A percentile compares a stretch with the other conserved stretches of the same genome.
phyloP scores from a whole-genome alignment of 2,888 invertebrate genomes.

The Ceramica pisi region DNA sequence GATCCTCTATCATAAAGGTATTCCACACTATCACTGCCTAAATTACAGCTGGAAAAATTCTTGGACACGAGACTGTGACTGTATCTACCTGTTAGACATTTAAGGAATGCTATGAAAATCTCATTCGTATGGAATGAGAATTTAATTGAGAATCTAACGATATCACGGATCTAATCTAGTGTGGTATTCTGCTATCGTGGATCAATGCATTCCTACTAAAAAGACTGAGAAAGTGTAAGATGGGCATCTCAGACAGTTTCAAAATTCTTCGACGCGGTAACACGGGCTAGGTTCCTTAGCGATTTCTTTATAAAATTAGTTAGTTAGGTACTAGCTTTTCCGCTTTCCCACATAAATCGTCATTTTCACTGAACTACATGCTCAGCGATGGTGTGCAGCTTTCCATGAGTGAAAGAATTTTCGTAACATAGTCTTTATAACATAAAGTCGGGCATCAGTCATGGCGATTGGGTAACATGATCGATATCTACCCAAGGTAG shows the following conservation, averaged over 20 bases:
- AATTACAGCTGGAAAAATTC: not conserved
- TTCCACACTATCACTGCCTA: not conserved
- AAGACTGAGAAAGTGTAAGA: conserved; percentile 34
- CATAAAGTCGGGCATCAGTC: not conserved
- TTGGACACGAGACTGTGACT: not conserved
- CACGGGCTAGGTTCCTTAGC: not conserved
- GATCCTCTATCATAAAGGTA: not conserved
- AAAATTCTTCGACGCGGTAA: conserved; percentile 24
- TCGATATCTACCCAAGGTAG: too few species aligned
- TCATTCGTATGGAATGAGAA: too few species aligned
- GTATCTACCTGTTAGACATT: not conserved
- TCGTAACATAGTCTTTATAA: too few species aligned
- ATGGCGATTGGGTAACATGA: not conserved
- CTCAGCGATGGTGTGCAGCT: not conserved
- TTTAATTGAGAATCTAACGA: not conserved
- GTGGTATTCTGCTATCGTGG: conserved; percentile 28
- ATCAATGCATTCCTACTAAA: conserved; percentile 27
- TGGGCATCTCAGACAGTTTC: not conserved
- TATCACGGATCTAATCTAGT: conserved; percentile 21
- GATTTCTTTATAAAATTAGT: not conserved
- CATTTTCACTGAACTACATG: not conserved
- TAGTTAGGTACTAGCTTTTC: not conserved
- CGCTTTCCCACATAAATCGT: not conserved
- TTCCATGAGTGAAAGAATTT: not conserved
- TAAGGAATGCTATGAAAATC: conserved; percentile 15